These are phyloP conservation scores for Alethe diademata DNA, from an alignment of 2,113 vertebrate genomes.

Conservation along the genomic window DNA sequence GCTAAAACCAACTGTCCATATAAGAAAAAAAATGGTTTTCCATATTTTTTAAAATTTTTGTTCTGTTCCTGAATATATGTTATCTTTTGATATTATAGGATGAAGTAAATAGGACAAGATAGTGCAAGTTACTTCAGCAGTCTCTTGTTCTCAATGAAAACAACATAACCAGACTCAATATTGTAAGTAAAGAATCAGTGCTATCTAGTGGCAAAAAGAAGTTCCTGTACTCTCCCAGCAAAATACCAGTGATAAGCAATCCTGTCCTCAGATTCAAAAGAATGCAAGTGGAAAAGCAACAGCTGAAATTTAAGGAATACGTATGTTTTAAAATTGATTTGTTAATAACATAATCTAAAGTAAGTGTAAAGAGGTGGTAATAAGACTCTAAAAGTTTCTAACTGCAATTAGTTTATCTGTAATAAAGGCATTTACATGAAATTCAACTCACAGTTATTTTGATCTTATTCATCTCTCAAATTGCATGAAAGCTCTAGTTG, in stretches of 20 bases:
- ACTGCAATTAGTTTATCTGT: not conserved
- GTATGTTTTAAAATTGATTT: not conserved
- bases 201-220: slow-evolving; percentile 73
- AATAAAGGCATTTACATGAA: not conserved
- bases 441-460: not conserved
- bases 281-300: not conserved
- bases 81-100: not conserved
- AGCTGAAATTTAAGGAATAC: not conserved
- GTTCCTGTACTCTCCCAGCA: not conserved
- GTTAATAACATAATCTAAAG: not conserved
- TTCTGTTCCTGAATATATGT: not conserved
- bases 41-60: not conserved
- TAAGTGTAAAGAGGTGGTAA: not conserved
- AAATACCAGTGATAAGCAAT: not conserved
- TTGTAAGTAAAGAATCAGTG: slow-evolving; percentile 52
- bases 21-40: not conserved
- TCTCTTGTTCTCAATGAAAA: not conserved
- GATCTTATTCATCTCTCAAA: not conserved
- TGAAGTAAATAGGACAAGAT: not conserved
- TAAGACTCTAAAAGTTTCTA: not conserved
- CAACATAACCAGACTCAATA: not conserved
- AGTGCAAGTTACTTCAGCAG: not conserved
- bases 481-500: not conserved
- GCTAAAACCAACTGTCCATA: not conserved
- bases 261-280: not conserved